These are phyloP conservation scores for Bubo blakistoni DNA, from an alignment of 2,113 vertebrate species.

Conservation along the genomic window DNA sequence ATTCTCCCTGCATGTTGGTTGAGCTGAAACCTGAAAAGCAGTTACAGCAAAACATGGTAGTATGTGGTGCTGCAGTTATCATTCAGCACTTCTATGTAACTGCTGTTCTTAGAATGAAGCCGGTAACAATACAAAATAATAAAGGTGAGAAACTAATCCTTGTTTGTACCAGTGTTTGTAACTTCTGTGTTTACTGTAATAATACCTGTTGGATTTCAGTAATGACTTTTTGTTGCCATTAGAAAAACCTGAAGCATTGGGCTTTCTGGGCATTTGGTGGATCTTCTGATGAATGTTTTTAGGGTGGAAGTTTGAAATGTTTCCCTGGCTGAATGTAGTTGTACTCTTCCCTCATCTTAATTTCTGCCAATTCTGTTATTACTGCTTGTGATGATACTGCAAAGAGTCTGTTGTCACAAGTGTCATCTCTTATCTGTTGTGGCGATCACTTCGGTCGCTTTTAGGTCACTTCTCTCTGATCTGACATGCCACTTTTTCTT, in stretches of 20 bases:
- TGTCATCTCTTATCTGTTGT: neutral
- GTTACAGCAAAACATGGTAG: neutral
- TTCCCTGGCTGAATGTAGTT: neutral
- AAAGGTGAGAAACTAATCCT: neutral
- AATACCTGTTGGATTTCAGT: neutral
- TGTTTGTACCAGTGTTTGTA: neutral
- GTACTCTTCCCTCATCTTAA: neutral
- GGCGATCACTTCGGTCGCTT: neutral
- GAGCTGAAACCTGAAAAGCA: neutral
- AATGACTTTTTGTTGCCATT: neutral
- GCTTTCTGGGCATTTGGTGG: neutral
- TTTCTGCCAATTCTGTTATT: neutral
- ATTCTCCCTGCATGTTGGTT: neutral
- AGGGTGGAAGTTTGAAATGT: neutral
- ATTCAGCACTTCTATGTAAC: neutral
- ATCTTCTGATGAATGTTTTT: neutral
- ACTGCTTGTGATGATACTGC: neutral
- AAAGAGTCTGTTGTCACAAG: neutral
- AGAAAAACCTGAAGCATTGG: neutral
- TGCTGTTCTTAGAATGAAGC: neutral
- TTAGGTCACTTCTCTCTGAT: neutral
- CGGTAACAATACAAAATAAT: neutral
- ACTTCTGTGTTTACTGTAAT: neutral
- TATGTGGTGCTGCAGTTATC: neutral
- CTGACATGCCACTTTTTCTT: neutral